phyloP scores from a whole-genome alignment of 2,797 vertebrate genomes.

The Siniperca undulata region DNA sequence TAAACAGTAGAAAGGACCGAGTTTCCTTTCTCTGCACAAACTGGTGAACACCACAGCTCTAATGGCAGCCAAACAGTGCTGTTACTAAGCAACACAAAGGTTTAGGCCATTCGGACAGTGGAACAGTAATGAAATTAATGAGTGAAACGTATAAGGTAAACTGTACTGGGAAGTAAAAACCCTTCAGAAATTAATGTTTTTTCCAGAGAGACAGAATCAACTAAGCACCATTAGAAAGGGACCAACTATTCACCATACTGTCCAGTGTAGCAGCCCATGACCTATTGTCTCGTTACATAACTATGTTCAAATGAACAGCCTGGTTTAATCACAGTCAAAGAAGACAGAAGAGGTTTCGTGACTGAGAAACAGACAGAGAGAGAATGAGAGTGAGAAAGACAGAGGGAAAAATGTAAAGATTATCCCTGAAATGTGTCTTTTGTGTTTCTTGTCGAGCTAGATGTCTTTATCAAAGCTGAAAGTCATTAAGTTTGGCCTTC shows the following conservation, averaged over 20 bases:
- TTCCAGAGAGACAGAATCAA: not conserved
- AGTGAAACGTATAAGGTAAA: not conserved
- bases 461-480: conserved; percentile 12
- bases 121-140: not conserved
- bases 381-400: too few relatives aligned
- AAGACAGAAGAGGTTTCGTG: not conserved
- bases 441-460: not conserved
- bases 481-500: not conserved
- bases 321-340: conserved; percentile 18
- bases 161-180: not conserved
- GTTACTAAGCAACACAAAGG: conserved; percentile 63
- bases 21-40: conserved; percentile 32
- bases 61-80: not conserved
- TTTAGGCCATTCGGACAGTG: not conserved
- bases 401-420: not conserved
- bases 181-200: not conserved
- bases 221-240: not conserved
- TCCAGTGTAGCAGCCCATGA: conserved; percentile 12
- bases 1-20: conserved; percentile 48
- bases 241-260: not conserved
- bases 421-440: not conserved
- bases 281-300: conserved; percentile 62
- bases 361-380: not conserved
- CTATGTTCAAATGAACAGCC: conserved; percentile 28
- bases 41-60: not conserved